phyloP scores from a whole-genome alignment of 2,113 vertebrate species.

The Limanda limanda region DNA sequence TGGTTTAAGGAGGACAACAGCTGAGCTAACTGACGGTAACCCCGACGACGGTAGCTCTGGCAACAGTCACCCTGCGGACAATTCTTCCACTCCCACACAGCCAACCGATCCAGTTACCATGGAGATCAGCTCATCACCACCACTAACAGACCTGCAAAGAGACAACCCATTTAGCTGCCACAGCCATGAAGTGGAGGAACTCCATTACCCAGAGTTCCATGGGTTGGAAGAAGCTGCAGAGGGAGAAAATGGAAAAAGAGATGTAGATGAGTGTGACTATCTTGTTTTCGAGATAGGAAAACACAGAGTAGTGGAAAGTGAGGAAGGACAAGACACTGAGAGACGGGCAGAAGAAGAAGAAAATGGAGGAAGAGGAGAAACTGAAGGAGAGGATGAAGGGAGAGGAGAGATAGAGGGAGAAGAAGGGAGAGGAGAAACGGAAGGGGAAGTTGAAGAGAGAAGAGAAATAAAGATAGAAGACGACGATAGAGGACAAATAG shows the following conservation, averaged over 20 bases:
- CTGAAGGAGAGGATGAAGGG: neutral
- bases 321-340: neutral
- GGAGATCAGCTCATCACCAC: constrained; percentile 64
- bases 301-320: neutral
- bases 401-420: neutral
- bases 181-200: constrained; percentile 40
- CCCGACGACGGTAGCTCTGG: constrained; percentile 20
- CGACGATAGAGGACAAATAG: constrained; percentile 1
- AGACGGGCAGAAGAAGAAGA: neutral
- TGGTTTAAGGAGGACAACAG: constrained; percentile 61
- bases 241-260: constrained; percentile 1
- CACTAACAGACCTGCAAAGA: constrained; percentile 38
- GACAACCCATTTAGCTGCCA: constrained; percentile 41
- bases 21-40: constrained; percentile 66
- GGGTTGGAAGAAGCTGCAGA: constrained; percentile 4
- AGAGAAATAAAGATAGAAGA: neutral
- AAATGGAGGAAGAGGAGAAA: neutral
- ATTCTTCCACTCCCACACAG: constrained; percentile 16
- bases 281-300: constrained; percentile 57
- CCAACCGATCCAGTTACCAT: constrained; percentile 50
- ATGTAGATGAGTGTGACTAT: constrained; percentile 58
- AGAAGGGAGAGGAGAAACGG: neutral
- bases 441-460: neutral
- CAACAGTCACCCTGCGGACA: constrained; percentile 15
- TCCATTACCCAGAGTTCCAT: constrained; percentile 43